Evolutionary conservation across 2,113 vertebrate species (phyloP), one percentile per base, ranked within the genome.

Genomic region (Brienomyrus brachyistius): DNA sequence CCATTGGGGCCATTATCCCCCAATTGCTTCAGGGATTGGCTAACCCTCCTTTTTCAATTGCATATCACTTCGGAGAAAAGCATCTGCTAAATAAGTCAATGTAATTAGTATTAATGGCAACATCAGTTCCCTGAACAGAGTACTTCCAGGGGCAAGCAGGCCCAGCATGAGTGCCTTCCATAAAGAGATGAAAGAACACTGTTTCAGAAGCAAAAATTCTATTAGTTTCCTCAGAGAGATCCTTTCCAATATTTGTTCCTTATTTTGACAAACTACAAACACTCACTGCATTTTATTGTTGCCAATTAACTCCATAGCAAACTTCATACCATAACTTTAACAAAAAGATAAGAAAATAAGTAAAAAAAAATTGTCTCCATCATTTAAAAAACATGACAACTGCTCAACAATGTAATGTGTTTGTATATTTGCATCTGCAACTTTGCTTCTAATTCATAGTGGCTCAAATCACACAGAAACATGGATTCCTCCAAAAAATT

Each of bases 271-370:
- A 23, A 45, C 21, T 45, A 23, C 27, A 45, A 88, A 88, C 87
- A 66, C 40, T 56, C 87, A n/a, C 54, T 59, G n/a, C 19, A 66
- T 35, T 45, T 62, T 62, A 88, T 88, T 88, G 40, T 66, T 88
- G 54, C 8, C 40, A 66, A n/a, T 23, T 35, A 88, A 43, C 4
- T 21, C 51, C 19, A 27, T 70, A 31, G 1, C 27, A 70, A 88
- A 43, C 15, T 40, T 31, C 31, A 27, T 70, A 31, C 9, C 10
- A 70, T n/a, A 23, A 62, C 62, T 70, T n/a, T 11, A 31, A n/a
- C 10, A n/a, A 11, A 50, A 27, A 50, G 19, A 51, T 7, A 23
- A 2, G 17, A 19, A 87, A 87, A 62, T 31, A 59, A 11, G 52
- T 35, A 59, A 59, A 45, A 56, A 27, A 47, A 45, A 43, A 43